Percentiles rank a stretch among this genome's conserved stretches.
These are phyloP conservation scores for Torymus auratus DNA, from an alignment of 2,888 invertebrate species.

Conservation along the genomic window DNA sequence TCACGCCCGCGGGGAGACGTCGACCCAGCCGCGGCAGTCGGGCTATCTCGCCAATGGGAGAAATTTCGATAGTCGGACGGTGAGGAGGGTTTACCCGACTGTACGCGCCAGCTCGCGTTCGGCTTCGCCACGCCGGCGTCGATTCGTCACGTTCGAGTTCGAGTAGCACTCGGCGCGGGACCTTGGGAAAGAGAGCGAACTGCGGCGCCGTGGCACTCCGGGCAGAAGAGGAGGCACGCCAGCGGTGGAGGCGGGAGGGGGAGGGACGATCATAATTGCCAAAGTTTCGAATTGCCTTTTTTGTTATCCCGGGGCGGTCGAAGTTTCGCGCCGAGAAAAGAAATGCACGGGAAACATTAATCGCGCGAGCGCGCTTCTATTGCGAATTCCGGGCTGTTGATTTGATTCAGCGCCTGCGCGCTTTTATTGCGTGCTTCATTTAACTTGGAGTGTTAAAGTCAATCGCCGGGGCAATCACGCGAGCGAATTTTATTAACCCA, in stretches of 20 bases:
- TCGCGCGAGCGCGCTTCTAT: not conserved
- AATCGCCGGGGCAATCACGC: constrained; percentile 33
- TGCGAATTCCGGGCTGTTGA: constrained; percentile 21
- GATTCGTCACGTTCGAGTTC: constrained; percentile 54
- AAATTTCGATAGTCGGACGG: constrained; percentile 38
- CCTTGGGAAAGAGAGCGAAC: constrained; percentile 19
- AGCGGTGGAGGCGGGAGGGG: not conserved
- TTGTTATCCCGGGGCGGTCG: constrained; percentile 4
- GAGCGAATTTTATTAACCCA: constrained; percentile 43
- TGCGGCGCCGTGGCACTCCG: not conserved
- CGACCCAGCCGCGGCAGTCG: not conserved
- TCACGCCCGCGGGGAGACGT: constrained; percentile 14
- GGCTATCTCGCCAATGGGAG: constrained; percentile 1
- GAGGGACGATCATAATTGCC: constrained; percentile 50
- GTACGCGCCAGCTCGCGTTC: not conserved
- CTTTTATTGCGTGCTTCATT: constrained; percentile 55
- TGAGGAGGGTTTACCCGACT: constrained; percentile 1
- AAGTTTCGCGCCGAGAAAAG: constrained; percentile 29
- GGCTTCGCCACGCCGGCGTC: too few relatives aligned
- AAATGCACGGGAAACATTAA: constrained; percentile 49
- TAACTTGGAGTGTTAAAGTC: constrained; percentile 39
- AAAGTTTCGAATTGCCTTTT: constrained; percentile 44
- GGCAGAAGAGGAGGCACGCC: constrained; percentile 11
- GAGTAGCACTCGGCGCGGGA: constrained; percentile 9
- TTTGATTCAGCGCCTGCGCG: constrained; percentile 24